phyloP scores from a whole-genome alignment of 1,140 invertebrate species.

The Philotrypesis tridentata region DNA sequence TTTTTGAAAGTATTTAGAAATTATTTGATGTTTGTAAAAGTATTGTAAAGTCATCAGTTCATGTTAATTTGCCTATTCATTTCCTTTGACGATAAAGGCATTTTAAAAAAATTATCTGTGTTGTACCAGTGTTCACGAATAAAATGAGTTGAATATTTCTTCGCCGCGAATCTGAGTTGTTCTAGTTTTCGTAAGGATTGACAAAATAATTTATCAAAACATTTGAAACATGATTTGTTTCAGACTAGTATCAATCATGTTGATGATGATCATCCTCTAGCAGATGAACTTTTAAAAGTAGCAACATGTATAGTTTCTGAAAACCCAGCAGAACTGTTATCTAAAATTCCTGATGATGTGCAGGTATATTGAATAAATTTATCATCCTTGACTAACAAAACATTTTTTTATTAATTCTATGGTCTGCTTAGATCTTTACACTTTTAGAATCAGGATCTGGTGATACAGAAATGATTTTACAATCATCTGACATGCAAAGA shows the following conservation, averaged over 20 bases:
- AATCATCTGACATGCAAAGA: constrained; percentile 72
- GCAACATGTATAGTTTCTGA: constrained; percentile 76
- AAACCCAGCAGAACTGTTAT: constrained; percentile 70
- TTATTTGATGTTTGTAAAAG: too few relatives aligned
- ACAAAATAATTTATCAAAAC: not conserved
- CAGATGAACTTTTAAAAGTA: constrained; percentile 71
- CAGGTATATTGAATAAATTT: constrained; percentile 69
- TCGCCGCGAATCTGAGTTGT: too few relatives aligned
- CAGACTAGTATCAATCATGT: constrained; percentile 27
- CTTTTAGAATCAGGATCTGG: constrained; percentile 72
- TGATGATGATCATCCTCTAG: constrained; percentile 51
- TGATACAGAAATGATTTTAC: constrained; percentile 67
- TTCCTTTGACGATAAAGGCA: too few relatives aligned
- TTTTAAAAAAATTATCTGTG: too few relatives aligned
- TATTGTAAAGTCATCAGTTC: too few relatives aligned
- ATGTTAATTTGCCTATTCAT: too few relatives aligned
- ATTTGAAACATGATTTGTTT: constrained; percentile 23
- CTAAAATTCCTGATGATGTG: constrained; percentile 73
- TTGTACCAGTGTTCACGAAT: too few relatives aligned
- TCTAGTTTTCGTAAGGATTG: too few relatives aligned
- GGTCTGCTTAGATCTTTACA: constrained; percentile 71
- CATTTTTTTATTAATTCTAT: constrained; percentile 16
- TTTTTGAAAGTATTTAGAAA: too few relatives aligned
- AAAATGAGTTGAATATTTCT: too few relatives aligned
- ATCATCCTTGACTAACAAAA: not conserved